Conservation (phyloP, 2,888 invertebrate species). For the Erebia palarica region DNA sequence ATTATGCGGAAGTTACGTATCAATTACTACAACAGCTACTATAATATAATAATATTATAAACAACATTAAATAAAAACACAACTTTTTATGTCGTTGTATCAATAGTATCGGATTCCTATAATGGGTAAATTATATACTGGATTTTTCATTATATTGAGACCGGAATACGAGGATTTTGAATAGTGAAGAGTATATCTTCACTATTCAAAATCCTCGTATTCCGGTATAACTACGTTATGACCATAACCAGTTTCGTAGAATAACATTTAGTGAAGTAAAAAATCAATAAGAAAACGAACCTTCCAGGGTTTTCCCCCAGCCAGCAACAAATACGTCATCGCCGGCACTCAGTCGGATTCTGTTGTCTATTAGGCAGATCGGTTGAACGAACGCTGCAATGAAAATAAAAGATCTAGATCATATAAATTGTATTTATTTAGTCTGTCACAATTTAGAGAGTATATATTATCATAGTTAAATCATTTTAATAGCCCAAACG, state of each 20-base stretch:
- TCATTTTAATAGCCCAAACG: no score
- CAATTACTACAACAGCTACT: slow-evolving; percentile 5
- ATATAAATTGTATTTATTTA: no score
- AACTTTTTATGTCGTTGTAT: neutral
- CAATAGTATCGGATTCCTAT: no score
- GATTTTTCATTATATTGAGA: neutral
- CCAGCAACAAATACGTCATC: slow-evolving; percentile 82
- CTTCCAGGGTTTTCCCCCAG: slow-evolving; percentile 83
- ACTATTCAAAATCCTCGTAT: neutral
- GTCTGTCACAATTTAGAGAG: no score
- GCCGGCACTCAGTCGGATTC: slow-evolving; percentile 62
- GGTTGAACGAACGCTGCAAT: slow-evolving; percentile 82
- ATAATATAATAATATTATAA: neutral
- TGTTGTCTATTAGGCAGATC: slow-evolving; percentile 76
- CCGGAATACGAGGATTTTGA: no score
- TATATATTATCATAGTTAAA: no score
- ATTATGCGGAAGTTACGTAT: slow-evolving; percentile 22
- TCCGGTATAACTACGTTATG: slow-evolving; percentile 5
- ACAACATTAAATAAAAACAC: neutral
- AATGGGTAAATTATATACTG: no score
- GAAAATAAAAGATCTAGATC: slow-evolving; percentile 23
- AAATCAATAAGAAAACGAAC: slow-evolving; percentile 60
- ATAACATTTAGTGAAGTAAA: slow-evolving; percentile 26
- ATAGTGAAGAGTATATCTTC: no score
- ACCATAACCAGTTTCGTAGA: slow-evolving; percentile 31